A percentile compares a stretch with the other conserved stretches of the same genome.
phyloP scores from a whole-genome alignment of 1,140 invertebrate genomes.

The Spodoptera frugiperda region DNA sequence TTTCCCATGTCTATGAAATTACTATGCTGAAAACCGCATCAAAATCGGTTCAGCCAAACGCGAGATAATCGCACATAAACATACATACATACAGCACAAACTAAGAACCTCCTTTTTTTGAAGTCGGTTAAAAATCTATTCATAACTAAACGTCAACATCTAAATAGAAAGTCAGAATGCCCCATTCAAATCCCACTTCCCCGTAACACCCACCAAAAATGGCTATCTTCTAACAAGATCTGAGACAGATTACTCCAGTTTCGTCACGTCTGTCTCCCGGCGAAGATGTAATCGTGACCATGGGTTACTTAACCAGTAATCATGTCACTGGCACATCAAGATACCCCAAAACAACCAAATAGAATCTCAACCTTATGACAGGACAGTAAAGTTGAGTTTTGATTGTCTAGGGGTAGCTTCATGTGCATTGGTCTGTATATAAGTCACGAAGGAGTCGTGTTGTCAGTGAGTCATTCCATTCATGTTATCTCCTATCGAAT shows the following conservation, averaged over 20 bases:
- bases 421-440: background rate
- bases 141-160: too few relatives aligned
- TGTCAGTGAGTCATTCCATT: constrained; percentile 9
- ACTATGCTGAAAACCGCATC: too few relatives aligned
- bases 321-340: constrained; percentile 1
- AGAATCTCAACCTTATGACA: too few relatives aligned
- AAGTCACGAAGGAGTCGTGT: constrained; percentile 20
- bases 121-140: too few relatives aligned
- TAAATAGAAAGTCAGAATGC: constrained; percentile 9
- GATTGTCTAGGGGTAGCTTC: too few relatives aligned
- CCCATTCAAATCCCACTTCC: background rate
- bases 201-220: constrained; percentile 9
- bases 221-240: constrained; percentile 20
- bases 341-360: too few relatives aligned
- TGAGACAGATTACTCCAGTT: constrained; percentile 1
- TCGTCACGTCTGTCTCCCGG: constrained; percentile 19
- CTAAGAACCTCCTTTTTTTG: too few relatives aligned
- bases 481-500: constrained; percentile 11
- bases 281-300: constrained; percentile 29
- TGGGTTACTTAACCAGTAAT: constrained; percentile 39
- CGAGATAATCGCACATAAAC: too few relatives aligned
- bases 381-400: too few relatives aligned
- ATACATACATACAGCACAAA: too few relatives aligned
- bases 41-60: too few relatives aligned
- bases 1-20: too few relatives aligned